Conservation (phyloP, 2,797 vertebrate genomes). For the Diceros bicornis region DNA sequence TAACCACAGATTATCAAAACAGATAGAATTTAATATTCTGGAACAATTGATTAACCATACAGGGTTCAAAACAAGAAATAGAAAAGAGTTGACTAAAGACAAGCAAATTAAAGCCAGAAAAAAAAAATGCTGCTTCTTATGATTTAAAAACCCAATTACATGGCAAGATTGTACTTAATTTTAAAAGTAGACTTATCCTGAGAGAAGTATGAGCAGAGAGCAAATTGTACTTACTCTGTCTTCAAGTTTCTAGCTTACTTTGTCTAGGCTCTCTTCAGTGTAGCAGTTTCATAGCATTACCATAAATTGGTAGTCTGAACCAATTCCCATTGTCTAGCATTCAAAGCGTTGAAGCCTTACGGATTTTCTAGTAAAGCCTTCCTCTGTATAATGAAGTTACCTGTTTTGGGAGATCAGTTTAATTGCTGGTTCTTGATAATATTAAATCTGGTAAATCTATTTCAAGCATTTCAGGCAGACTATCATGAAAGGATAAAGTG, state of each 20-base stretch:
- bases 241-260: neutral
- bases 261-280: neutral
- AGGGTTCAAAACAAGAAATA: conserved; percentile 38
- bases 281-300: neutral
- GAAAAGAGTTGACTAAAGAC: neutral
- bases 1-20: conserved; percentile 32
- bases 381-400: neutral
- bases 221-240: neutral
- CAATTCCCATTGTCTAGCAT: neutral
- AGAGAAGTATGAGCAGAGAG: neutral
- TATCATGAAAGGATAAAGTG: neutral
- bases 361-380: neutral
- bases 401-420: neutral
- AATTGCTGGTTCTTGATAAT: neutral
- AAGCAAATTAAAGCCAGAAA: conserved; percentile 37
- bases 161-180: neutral
- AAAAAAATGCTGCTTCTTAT: neutral
- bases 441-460: neutral
- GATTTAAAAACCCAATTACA: neutral
- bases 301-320: neutral
- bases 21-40: conserved; percentile 24
- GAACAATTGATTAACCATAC: neutral
- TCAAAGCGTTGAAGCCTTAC: neutral
- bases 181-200: neutral
- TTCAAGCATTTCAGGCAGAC: neutral